Evolutionary conservation across 2,797 vertebrate genomes (phyloP), one percentile per base, ranked within the genome.

Genomic region (Epinephelus coioides): DNA sequence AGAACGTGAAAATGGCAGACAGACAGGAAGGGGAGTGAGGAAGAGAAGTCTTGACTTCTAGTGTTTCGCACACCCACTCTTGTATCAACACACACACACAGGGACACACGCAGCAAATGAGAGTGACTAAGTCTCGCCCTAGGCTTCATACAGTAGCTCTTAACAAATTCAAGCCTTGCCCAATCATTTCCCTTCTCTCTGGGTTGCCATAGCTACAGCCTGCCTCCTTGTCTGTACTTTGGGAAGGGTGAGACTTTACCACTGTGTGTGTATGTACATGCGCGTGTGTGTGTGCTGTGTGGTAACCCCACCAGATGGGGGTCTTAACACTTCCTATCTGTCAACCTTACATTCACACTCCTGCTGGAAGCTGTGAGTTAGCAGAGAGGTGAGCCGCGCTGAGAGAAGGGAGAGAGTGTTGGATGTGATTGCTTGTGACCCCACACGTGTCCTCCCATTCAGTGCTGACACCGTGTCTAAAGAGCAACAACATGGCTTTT

Each of bases 141-240:
- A 51, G 89, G 86, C 82, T 87, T 84, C 90, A 78, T 84, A 88
- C 78, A 77, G 87, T 81, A 79, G 85, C 85, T 90, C 85, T 83
- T 87, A 86, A 91, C 89, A 93, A 90, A 94, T 92, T 86, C 86
- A 85, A 88, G 84, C 86, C 79, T 86, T 79, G 83, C 78, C 92
- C 91, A 93, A 94, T 94, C 88, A 87, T 79, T 88, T 86, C 79
- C 86, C 88, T 85, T 88, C 82, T 82, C 70, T 86, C 82, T 40
- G 27, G 75, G 95, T 96, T 94, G 87, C 94, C 93, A 95, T 95
- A 90, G 94, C 79, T 91, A 95, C 94, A 59, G 85, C 82, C 91
- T 92, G 90, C 89, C 90, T 91, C 85, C 84, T 65, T 81, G 76
- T 76, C 89, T 83, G 80, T 84, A 88, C 84, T 93, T 92, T 78